These are phyloP conservation scores for Eupleurogrammus muticus DNA, from an alignment of 2,797 vertebrate species.

Conservation along the genomic window DNA sequence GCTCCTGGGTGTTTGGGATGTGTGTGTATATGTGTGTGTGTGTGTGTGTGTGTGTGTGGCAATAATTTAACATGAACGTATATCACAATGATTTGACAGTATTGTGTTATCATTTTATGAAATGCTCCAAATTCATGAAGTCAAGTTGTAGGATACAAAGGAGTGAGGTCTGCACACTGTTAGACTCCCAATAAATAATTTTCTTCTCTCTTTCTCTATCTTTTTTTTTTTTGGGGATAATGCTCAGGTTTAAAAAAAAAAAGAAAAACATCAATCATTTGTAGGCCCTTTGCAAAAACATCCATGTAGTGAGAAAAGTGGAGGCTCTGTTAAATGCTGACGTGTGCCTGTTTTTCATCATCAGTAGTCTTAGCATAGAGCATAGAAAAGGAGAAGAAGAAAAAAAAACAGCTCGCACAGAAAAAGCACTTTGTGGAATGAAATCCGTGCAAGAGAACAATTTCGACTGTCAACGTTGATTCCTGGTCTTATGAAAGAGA, in stretches of 20 bases:
- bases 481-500: constrained; percentile 59
- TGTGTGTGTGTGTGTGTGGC: constrained; percentile 2
- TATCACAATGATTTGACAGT: background rate
- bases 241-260: background rate
- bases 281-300: constrained; percentile 25
- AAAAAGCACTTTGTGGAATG: constrained; percentile 49
- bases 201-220: too few species aligned
- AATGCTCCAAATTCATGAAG: background rate
- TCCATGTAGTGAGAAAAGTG: constrained; percentile 22
- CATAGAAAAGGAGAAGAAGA: too few species aligned
- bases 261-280: constrained; percentile 2
- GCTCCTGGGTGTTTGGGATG: constrained; percentile 28
- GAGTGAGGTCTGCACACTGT: constrained; percentile 1
- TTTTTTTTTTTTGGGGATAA: too few species aligned
- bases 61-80: background rate
- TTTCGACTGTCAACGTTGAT: constrained; percentile 65
- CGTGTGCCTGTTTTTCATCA: constrained; percentile 64
- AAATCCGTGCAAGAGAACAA: constrained; percentile 67
- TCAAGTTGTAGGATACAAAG: background rate
- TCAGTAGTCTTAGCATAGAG: constrained; percentile 38
- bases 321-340: constrained; percentile 33
- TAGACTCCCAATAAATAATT: too few species aligned
- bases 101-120: background rate
- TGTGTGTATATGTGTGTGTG: too few species aligned
- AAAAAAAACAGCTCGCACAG: constrained; percentile 9